Base-by-base conservation (phyloP, 2,888 invertebrate genomes). In the Marronus borbonicus region DNA sequence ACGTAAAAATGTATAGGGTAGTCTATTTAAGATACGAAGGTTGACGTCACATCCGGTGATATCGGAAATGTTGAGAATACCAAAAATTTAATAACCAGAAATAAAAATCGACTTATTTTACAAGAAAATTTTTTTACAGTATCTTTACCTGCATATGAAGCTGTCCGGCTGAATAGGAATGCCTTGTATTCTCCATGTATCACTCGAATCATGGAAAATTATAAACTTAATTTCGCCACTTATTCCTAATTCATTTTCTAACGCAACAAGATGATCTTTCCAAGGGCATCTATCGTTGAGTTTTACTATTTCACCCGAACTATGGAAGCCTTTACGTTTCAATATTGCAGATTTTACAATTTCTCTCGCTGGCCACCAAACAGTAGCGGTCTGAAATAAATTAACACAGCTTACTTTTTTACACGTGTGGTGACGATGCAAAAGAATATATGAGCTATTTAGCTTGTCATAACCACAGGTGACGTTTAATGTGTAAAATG, bases 351-450 rank as follows among this genome's bases (percentile, higher is more conserved):
- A 88, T 78, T 92, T 91, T 0, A 99, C 96, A 80, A 94, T 90
- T 77, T 92, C 91, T 80, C 96, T 91, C 0, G 97, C 98, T n/a
- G 97, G 97, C 86, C 96, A 91, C 98, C 98, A 98, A 0, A 93
- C 90, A 0, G 92, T 90, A 66, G 92, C 91, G 85, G 91, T 90
- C 86, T 91, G 88, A 79, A 91, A 91, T 81, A 81, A 62, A 36
- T 50, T 31, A 72, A 78, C 77, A 5, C 39, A 68, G 3, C 31
- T 12, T 55, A 50, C 31, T 36, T 36, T 5, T 36, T 36, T 36
- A 5, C 3, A 36, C 31, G 31, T 36, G 31, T 36, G 31, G 5
- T 1, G 5, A 36, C 31, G 31, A 5, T 5, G 5, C 31, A 5
- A 4, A 0, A 36, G 0, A 5, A 36, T 36, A 36, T 36, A 36